Conservation (phyloP, 2,888 invertebrate genomes). For the Limnephilus lunatus region DNA sequence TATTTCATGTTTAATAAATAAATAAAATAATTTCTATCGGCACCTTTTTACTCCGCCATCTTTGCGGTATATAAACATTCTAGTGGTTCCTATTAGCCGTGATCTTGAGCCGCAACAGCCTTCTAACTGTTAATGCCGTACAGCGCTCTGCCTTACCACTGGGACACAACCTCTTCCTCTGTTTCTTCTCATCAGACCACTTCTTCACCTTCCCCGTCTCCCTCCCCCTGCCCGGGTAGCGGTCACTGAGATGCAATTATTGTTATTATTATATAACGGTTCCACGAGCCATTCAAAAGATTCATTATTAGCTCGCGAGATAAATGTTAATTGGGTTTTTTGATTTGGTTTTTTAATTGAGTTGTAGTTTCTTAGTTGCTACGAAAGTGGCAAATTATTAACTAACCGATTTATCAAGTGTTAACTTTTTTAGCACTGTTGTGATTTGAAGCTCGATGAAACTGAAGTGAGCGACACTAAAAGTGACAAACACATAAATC, state of each 20-base stretch:
- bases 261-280: neutral
- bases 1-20: no score
- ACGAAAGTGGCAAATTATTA: neutral
- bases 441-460: no score
- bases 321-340: neutral
- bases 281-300: neutral
- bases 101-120: neutral
- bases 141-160: neutral
- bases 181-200: neutral
- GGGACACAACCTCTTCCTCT: neutral
- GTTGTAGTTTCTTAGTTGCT: neutral
- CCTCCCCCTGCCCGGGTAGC: neutral
- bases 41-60: neutral
- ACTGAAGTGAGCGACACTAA: no score
- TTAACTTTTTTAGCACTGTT: no score
- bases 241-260: neutral
- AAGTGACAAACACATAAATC: no score
- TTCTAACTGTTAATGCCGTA: neutral
- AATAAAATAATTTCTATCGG: neutral
- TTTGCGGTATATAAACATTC: neutral
- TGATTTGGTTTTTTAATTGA: neutral
- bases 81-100: neutral
- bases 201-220: neutral
- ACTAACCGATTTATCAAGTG: neutral
- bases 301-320: neutral